These are phyloP conservation scores for Trachelus stipa DNA, from an alignment of 2,888 invertebrate species.

Conservation along the genomic window DNA sequence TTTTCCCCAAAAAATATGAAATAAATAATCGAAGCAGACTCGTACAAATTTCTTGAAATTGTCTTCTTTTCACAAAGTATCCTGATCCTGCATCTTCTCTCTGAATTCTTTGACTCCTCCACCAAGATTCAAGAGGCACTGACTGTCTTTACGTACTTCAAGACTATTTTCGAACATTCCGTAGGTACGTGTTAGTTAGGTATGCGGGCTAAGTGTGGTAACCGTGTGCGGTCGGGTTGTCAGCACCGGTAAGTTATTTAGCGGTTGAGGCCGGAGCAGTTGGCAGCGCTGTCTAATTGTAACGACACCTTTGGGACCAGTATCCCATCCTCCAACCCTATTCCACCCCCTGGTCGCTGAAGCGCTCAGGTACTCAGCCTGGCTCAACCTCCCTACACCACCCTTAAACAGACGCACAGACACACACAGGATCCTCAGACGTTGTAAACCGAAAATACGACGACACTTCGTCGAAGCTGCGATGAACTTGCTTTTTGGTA, in stretches of 20 bases:
- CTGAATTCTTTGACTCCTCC: not conserved
- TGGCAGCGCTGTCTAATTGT: constrained; percentile 65
- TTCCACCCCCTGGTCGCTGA: constrained; percentile 43
- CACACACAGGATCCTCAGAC: constrained; percentile 29
- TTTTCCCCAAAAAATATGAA: not conserved
- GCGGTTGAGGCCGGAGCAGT: constrained; percentile 59
- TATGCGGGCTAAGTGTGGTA: constrained; percentile 35
- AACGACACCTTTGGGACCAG: constrained; percentile 63
- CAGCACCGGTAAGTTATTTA: constrained; percentile 65
- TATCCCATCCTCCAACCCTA: constrained; percentile 38
- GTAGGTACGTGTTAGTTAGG: constrained; percentile 28
- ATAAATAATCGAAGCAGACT: not conserved
- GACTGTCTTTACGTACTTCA: not conserved
- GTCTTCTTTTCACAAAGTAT: not conserved
- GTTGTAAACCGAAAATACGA: constrained; percentile 60
- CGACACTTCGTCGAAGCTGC: constrained; percentile 49
- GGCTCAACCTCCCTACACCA: constrained; percentile 17
- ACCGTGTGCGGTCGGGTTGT: constrained; percentile 60
- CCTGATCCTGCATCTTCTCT: not conserved
- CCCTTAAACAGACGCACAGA: constrained; percentile 24
- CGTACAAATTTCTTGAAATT: not conserved
- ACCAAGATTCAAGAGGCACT: not conserved
- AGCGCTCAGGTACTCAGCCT: constrained; percentile 44
- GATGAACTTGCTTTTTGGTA: not conserved
- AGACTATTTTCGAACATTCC: constrained; percentile 6